A percentile compares a stretch with the other conserved stretches of the same genome.
Conservation (phyloP, 2,797 vertebrate genomes). For the Crenuchus spilurus region DNA sequence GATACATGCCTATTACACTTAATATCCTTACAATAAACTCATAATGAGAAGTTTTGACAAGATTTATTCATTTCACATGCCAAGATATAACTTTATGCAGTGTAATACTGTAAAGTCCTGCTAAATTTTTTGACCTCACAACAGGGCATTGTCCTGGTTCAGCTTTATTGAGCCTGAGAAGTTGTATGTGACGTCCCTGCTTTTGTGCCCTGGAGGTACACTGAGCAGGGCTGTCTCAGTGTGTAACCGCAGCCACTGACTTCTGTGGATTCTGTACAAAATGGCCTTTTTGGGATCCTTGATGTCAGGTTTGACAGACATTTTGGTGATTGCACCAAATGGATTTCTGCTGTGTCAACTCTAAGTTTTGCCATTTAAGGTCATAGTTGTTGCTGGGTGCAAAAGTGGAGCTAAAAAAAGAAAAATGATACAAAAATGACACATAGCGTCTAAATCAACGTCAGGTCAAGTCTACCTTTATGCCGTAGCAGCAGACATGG, state of each 20-base stretch:
- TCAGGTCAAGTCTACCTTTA: slow-evolving; percentile 6
- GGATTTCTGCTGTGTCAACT: slow-evolving; percentile 5
- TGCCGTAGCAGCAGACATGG: neutral
- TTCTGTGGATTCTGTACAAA: slow-evolving; percentile 6
- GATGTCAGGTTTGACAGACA: slow-evolving; percentile 2
- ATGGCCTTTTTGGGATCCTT: neutral
- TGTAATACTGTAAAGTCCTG: slow-evolving; percentile 9
- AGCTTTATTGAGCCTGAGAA: slow-evolving; percentile 16
- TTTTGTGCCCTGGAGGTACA: slow-evolving; percentile 28
- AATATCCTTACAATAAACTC: too few relatives aligned
- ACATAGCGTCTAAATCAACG: slow-evolving; percentile 30
- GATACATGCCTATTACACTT: too few relatives aligned
- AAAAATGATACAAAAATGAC: neutral
- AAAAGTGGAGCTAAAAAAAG: neutral
- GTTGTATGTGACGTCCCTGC: slow-evolving; percentile 40
- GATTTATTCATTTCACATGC: neutral
- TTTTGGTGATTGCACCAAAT: slow-evolving; percentile 15
- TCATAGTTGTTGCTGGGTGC: neutral
- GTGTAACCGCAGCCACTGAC: slow-evolving; percentile 25
- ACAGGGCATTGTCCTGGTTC: slow-evolving; percentile 26
- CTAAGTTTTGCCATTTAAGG: neutral
- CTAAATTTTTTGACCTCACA: slow-evolving; percentile 32
- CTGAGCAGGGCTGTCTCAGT: slow-evolving; percentile 27
- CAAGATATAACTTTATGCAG: neutral
- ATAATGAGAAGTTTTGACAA: too few relatives aligned